Evolutionary conservation across 2,888 invertebrate genomes (phyloP).

Genomic region (Archips crataeganus): DNA sequence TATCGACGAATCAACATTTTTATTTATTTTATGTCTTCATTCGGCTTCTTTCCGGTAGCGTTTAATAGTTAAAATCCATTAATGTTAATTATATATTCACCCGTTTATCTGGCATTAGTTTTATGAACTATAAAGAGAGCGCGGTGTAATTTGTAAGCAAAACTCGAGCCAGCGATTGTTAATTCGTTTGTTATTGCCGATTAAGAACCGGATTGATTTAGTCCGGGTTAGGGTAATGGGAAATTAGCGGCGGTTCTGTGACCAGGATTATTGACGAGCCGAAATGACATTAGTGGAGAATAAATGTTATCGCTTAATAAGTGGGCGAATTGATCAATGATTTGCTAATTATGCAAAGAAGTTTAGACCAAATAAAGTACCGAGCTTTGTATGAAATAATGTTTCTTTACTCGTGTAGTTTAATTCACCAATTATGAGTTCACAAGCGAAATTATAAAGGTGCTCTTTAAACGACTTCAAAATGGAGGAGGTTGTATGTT

Average conservation of each 20-base stretch:
- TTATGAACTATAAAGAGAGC: slow-evolving; percentile 76
- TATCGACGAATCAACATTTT: slow-evolving; percentile 77
- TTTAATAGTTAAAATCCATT: slow-evolving; percentile 83
- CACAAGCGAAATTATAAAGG: too few relatives aligned
- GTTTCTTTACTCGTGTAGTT: too few relatives aligned
- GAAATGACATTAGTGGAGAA: slow-evolving; percentile 20
- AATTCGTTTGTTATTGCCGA: slow-evolving; percentile 67
- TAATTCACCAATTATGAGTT: too few relatives aligned
- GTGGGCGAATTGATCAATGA: background rate
- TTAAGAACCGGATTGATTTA: slow-evolving; percentile 48
- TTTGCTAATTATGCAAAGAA: background rate
- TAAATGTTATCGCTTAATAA: slow-evolving; percentile 5
- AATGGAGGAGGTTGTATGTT: too few relatives aligned
- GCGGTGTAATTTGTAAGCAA: slow-evolving; percentile 80
- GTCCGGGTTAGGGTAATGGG: slow-evolving; percentile 26
- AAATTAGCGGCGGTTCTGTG: slow-evolving; percentile 10
- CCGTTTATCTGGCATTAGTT: slow-evolving; percentile 79
- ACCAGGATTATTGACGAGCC: slow-evolving; percentile 18
- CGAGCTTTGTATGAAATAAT: too few relatives aligned
- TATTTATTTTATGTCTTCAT: slow-evolving; percentile 85
- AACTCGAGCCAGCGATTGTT: slow-evolving; percentile 61
- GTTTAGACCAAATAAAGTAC: background rate
- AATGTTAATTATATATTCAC: slow-evolving; percentile 82
- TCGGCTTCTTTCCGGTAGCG: slow-evolving; percentile 82
- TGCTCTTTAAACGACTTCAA: too few relatives aligned